phyloP scores from a whole-genome alignment of 2,888 invertebrate species.

The Sinohyriopsis cumingii region DNA sequence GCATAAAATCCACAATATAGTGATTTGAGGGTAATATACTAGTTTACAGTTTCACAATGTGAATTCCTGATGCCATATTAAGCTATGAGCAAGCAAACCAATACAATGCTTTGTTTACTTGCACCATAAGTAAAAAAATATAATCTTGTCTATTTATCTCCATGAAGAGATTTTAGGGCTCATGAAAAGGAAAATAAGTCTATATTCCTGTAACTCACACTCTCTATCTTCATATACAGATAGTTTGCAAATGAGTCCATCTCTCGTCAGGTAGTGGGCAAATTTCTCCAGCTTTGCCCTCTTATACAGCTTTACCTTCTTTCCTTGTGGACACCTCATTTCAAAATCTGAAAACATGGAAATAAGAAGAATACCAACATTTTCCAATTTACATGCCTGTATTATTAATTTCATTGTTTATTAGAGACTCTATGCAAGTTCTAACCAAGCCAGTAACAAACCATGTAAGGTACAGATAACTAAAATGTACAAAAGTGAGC shows the following conservation, averaged over 20 bases:
- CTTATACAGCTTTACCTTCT: slow-evolving; percentile 79
- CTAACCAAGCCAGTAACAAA: too few species aligned
- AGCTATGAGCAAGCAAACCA: too few species aligned
- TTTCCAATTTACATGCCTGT: not conserved
- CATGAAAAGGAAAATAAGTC: too few species aligned
- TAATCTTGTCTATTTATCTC: too few species aligned
- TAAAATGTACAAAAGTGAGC: too few species aligned
- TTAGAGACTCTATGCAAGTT: too few species aligned
- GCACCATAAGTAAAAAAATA: too few species aligned
- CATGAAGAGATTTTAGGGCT: too few species aligned
- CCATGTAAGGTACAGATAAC: too few species aligned
- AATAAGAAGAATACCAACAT: not conserved
- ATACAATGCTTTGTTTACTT: too few species aligned
- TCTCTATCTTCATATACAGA: slow-evolving; percentile 69
- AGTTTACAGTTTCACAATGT: not conserved
- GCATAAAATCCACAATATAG: not conserved
- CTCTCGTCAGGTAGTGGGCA: slow-evolving; percentile 82
- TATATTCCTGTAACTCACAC: slow-evolving; percentile 54
- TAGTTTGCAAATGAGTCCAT: slow-evolving; percentile 79
- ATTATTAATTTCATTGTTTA: too few species aligned
- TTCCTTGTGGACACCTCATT: slow-evolving; percentile 81
- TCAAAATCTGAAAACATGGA: slow-evolving; percentile 66
- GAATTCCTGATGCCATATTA: too few species aligned
- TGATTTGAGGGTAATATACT: not conserved
- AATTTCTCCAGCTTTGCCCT: slow-evolving; percentile 84